Evolutionary conservation across 2,797 vertebrate genomes (phyloP).

Genomic region (Sebastes oblongus): DNA sequence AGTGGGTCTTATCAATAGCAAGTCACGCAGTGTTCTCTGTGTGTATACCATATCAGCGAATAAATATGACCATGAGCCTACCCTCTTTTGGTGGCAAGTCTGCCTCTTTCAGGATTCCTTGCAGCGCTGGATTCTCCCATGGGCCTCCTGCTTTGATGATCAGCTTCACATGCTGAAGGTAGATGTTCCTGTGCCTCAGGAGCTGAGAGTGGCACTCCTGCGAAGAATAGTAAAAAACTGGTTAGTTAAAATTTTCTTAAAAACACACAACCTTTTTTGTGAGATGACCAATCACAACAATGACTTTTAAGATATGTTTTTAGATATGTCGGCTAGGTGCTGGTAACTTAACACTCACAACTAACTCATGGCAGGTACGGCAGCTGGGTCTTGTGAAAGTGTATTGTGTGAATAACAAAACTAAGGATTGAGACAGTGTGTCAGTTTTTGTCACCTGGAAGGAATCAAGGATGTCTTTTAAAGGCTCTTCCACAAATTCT

Average conservation of each 20-base stretch:
- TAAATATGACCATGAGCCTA: conserved; percentile 52
- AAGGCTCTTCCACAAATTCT: conserved; percentile 95
- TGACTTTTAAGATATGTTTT: too few species aligned
- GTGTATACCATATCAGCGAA: background rate
- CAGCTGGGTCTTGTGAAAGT: background rate
- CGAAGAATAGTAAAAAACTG: background rate
- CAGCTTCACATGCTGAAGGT: conserved; percentile 92
- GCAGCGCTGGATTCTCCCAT: conserved; percentile 93
- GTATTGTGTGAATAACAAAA: background rate
- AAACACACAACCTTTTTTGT: background rate
- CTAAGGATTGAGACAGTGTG: background rate
- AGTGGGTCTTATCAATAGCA: background rate
- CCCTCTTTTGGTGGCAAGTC: conserved; percentile 87
- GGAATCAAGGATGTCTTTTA: conserved; percentile 95
- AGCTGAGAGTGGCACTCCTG: conserved; percentile 93
- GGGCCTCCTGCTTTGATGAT: conserved; percentile 95
- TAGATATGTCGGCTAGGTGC: background rate
- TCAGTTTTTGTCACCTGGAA: conserved; percentile 87
- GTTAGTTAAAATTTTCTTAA: background rate
- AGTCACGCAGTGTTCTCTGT: background rate
- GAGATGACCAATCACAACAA: background rate
- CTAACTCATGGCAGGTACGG: background rate
- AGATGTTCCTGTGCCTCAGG: conserved; percentile 90
- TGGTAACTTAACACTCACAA: background rate
- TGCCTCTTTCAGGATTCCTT: conserved; percentile 91